Conservation (phyloP, 2,888 invertebrate genomes). For the Sicus ferrugineus region DNA sequence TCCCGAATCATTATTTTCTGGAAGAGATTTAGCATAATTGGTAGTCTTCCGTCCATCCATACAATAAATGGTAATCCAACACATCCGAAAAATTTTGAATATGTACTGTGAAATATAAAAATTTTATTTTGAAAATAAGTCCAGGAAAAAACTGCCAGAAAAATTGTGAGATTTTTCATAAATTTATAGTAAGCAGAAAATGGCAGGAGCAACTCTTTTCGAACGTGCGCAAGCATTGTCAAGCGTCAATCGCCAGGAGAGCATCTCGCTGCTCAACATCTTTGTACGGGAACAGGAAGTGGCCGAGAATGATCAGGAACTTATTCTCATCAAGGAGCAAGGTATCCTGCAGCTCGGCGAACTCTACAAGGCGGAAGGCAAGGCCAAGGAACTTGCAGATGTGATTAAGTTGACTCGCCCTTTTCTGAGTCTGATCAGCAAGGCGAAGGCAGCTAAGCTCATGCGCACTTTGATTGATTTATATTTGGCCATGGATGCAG, state of each 20-base stretch:
- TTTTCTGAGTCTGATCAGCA: slow-evolving; percentile 93
- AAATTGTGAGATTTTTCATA: neutral
- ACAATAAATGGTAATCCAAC: no score
- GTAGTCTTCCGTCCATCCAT: no score
- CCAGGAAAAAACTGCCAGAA: no score
- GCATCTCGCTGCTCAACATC: slow-evolving; percentile 77
- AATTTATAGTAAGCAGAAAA: slow-evolving; percentile 60
- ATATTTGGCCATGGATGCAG: slow-evolving; percentile 96
- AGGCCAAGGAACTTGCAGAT: slow-evolving; percentile 90
- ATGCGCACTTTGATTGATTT: slow-evolving; percentile 96
- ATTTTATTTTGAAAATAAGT: no score
- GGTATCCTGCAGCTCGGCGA: slow-evolving; percentile 92
- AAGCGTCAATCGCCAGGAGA: slow-evolving; percentile 78
- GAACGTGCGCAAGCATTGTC: slow-evolving; percentile 83
- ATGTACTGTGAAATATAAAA: no score
- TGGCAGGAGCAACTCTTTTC: slow-evolving; percentile 92
- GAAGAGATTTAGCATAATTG: no score
- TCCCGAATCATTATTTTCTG: no score
- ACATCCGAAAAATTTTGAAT: no score
- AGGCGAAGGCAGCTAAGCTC: slow-evolving; percentile 98
- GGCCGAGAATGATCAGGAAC: slow-evolving; percentile 86
- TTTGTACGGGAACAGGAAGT: slow-evolving; percentile 80
- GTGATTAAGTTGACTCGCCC: slow-evolving; percentile 95
- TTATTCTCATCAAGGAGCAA: slow-evolving; percentile 90
- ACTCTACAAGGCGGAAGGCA: slow-evolving; percentile 90